These are phyloP conservation scores for Aythya baeri DNA, from an alignment of 2,113 vertebrate genomes.

Conservation along the genomic window DNA sequence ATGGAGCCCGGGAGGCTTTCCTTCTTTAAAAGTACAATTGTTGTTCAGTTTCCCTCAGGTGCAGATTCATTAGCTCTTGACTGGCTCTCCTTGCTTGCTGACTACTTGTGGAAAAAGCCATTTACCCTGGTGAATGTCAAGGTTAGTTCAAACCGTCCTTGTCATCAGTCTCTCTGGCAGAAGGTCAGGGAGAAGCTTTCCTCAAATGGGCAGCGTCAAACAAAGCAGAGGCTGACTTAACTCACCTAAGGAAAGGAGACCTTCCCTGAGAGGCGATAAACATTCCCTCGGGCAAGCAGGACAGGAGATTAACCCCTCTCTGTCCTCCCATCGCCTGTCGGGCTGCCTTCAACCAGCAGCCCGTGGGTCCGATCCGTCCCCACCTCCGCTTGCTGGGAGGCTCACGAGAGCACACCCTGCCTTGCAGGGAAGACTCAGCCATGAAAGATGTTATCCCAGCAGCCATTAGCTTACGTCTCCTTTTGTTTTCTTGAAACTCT, in stretches of 20 bases:
- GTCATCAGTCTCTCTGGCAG: constrained; percentile 92
- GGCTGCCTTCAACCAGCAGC: neutral
- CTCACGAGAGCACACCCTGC: neutral
- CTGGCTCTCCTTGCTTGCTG: constrained; percentile 85
- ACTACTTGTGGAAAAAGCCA: constrained; percentile 91
- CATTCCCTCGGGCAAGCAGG: constrained; percentile 75
- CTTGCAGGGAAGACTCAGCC: neutral
- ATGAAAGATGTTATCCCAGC: neutral
- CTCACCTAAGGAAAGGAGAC: constrained; percentile 79
- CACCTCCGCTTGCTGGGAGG: neutral
- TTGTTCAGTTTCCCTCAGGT: constrained; percentile 82
- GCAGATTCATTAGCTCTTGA: constrained; percentile 86
- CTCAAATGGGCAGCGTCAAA: constrained; percentile 88
- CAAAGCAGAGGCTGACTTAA: constrained; percentile 85
- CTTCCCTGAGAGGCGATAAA: constrained; percentile 79
- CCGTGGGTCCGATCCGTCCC: neutral
- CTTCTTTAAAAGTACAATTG: constrained; percentile 81
- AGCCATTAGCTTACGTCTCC: neutral
- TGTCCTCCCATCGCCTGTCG: neutral
- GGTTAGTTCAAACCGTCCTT: constrained; percentile 89
- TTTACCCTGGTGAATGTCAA: constrained; percentile 97
- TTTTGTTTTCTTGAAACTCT: neutral
- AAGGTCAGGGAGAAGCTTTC: constrained; percentile 92
- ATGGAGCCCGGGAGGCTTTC: constrained; percentile 2
- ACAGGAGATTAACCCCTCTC: constrained; percentile 74